These are phyloP conservation scores for Eristalinus aeneus DNA, from an alignment of 2,888 invertebrate species.

Conservation along the genomic window DNA sequence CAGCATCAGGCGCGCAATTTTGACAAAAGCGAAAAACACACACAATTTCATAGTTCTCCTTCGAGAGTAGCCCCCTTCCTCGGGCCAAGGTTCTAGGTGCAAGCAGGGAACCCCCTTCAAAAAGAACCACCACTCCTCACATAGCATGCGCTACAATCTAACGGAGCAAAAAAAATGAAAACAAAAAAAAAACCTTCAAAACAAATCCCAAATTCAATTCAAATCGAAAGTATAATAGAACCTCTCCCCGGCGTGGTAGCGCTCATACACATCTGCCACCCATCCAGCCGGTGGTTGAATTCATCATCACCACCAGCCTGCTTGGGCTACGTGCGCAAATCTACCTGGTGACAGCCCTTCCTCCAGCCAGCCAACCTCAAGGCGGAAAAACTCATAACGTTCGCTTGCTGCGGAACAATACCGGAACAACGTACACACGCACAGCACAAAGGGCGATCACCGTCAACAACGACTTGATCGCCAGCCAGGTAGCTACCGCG, in stretches of 20 bases:
- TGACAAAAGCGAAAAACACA: not conserved
- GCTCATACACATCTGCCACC: constrained; percentile 64
- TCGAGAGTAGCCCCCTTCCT: constrained; percentile 22
- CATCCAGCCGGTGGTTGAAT: constrained; percentile 70
- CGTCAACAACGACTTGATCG: constrained; percentile 35
- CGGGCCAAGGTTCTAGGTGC: constrained; percentile 34
- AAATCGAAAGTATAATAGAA: constrained; percentile 63
- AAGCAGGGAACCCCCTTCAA: constrained; percentile 54
- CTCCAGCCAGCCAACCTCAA: not conserved
- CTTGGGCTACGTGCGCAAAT: constrained; percentile 41
- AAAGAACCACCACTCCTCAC: not conserved
- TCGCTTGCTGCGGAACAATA: constrained; percentile 43
- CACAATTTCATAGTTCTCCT: not conserved
- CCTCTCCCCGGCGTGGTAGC: constrained; percentile 11
- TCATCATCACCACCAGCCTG: constrained; percentile 38
- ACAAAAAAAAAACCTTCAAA: constrained; percentile 50
- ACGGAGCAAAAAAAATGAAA: constrained; percentile 35
- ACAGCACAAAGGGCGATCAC: constrained; percentile 45
- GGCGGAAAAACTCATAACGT: constrained; percentile 35
- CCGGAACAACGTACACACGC: constrained; percentile 35
- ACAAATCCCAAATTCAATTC: constrained; percentile 69
- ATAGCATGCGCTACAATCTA: constrained; percentile 64
- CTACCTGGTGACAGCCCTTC: constrained; percentile 66
- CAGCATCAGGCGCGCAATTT: constrained; percentile 61
- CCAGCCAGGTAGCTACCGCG: constrained; percentile 60